Evolutionary conservation across 2,888 invertebrate genomes (phyloP), one percentile per base, ranked within the genome.

Genomic region (Salticus scenicus): DNA sequence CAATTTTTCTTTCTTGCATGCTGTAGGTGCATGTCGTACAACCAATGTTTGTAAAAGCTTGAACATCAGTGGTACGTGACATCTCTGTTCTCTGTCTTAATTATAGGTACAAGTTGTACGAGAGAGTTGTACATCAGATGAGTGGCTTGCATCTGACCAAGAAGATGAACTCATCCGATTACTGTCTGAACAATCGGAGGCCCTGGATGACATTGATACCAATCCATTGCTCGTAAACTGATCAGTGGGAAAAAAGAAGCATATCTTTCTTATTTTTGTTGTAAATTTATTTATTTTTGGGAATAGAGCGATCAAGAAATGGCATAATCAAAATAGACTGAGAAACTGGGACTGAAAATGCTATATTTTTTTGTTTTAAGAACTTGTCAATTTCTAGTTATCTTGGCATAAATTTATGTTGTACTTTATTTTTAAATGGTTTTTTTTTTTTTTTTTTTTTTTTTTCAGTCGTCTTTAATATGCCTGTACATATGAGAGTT

Each of bases 131-230:
- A 77, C 88, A 30, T 89, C 88, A 41, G 88, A 89, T 86, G 95
- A 95, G 90, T 93, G 95, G 92, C 94, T 94, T 92, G 94, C 94
- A 90, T 95, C 95, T 27, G 95, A 95, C 91, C 95, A 95, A 91
- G 95, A 95, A 90, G 95, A 95, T 89, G 95, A 95, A 91, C 92
- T 95, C 71, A 92, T 95, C 89, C 94, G 94, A 89, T 94, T 95
- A 89, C 92, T 95, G 89, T 94, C 94, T 92, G 91, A 90, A 88
- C 90, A 90, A 87, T 89, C 90, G 51, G 88, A 89, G 71, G 87
- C 84, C 47, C 69, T 88, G 47, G 89, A 88, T 47, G 78, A 87
- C 20, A 66, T 84, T 42, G 85, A 87, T 28, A 87, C 78, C 37
- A 79, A 87, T 37, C 88, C 82, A 33, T 75, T 88, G 42, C 82